phyloP scores from a whole-genome alignment of 2,797 vertebrate genomes.

The Sebastes hubbsi region DNA sequence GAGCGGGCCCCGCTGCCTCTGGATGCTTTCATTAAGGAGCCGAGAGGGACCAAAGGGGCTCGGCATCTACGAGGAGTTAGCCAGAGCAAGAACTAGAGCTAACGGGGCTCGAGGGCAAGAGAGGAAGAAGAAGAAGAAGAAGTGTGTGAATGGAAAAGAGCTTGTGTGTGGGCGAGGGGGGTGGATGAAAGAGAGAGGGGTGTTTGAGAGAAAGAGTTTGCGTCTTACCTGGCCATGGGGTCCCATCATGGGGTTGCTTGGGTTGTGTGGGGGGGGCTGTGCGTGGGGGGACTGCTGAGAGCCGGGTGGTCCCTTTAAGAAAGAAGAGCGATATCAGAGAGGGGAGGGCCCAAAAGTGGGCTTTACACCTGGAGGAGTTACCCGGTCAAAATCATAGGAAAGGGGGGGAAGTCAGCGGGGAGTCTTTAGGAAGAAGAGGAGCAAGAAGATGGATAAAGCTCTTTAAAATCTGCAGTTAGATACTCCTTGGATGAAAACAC shows the following conservation, averaged over 20 bases:
- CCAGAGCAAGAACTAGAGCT: conserved; percentile 42
- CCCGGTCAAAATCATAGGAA: conserved; percentile 40
- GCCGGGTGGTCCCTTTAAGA: conserved; percentile 86
- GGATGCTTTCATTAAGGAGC: conserved; percentile 52
- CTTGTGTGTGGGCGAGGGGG: conserved; percentile 41
- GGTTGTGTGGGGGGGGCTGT: conserved; percentile 86
- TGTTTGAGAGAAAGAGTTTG: conserved; percentile 67
- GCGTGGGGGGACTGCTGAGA: conserved; percentile 87
- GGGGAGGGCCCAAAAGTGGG: conserved; percentile 57
- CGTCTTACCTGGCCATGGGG: conserved; percentile 87
- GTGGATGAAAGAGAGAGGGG: conserved; percentile 41
- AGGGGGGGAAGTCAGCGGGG: conserved; percentile 6
- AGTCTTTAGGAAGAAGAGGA: conserved; percentile 22
- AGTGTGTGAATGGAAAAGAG: conserved; percentile 49
- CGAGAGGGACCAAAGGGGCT: conserved; percentile 23
- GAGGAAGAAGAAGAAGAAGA: conserved; percentile 29
- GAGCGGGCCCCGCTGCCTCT: conserved; percentile 53
- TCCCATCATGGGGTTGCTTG: conserved; percentile 88
- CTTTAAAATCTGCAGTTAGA: neutral
- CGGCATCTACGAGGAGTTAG: conserved; percentile 43
- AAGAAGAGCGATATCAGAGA: conserved; percentile 84
- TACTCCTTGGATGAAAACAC: neutral
- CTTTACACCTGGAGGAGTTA: conserved; percentile 64
- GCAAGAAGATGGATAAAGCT: conserved; percentile 8
- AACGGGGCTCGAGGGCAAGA: conserved; percentile 38